These are phyloP conservation scores for Sigmodon hispidus DNA, from an alignment of 2,113 vertebrate species.

Conservation along the genomic window DNA sequence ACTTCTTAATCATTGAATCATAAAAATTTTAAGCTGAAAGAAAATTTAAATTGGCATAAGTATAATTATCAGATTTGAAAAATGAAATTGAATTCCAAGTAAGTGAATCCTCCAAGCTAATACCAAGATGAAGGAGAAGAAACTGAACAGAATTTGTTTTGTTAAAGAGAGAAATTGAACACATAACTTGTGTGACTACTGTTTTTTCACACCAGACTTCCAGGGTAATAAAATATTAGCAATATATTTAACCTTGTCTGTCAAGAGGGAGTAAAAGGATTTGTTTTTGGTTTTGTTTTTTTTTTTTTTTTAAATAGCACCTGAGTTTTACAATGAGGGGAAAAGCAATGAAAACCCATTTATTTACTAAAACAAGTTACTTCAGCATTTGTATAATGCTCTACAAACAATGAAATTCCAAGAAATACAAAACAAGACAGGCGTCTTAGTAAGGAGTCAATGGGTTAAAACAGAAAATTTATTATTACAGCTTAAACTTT, in stretches of 20 bases:
- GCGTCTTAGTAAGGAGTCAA: background rate
- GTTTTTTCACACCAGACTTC: background rate
- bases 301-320: background rate
- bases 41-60: conserved; percentile 46
- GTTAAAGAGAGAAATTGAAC: background rate
- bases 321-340: background rate
- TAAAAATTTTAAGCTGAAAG: conserved; percentile 47
- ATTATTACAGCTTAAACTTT: background rate
- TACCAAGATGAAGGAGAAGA: background rate
- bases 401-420: background rate
- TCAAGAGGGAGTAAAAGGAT: background rate
- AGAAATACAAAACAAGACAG: background rate
- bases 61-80: conserved; percentile 55
- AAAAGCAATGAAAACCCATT: background rate
- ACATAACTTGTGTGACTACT: background rate
- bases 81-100: conserved; percentile 47
- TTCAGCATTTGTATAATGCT: background rate
- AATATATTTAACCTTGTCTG: conserved; percentile 4
- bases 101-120: conserved; percentile 42
- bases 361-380: conserved; percentile 7
- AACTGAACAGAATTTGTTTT: background rate
- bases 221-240: background rate
- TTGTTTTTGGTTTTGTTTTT: no score
- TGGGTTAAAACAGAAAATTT: background rate
- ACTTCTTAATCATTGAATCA: conserved; percentile 22